Base-by-base conservation (phyloP, 1,140 invertebrate genomes). In the Drosophila suzukii region DNA sequence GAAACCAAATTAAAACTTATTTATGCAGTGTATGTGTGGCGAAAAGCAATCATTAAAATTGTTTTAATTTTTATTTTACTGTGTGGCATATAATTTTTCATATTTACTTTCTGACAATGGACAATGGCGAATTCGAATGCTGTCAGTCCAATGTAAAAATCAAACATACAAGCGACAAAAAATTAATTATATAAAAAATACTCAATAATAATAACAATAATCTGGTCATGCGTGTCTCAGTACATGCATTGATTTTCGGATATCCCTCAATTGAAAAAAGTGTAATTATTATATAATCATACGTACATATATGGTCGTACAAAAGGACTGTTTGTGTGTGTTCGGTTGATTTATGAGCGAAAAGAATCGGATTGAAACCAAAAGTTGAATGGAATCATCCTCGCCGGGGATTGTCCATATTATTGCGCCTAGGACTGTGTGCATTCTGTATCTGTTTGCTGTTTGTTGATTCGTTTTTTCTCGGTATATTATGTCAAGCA, bases 1-100 rank as follows among this genome's bases (percentile, higher is more conserved):
- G 71, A 86, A 85, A 78, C 71, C 79, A 76, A 86, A 86, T 86
- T 86, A 83, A 88, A 88, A 86, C 62, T 79, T 86, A 88, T 86
- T 86, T 79, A 86, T 89, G 62, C 84, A 73, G 55, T 62, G 83
- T n/a, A 55, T 54, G 49, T 60, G 68, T 61, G 62, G 75, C 7
- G 32, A 78, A 82, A 80, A 50, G 63, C 59, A 61, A 62, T 79
- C 62, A 75, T 83, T 74, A 70, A 47, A 57, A 75, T 83, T 57
- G 44, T 73, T 78, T 61, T 83, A 75, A 61, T 78, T 82, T 46
- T 55, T 66, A 63, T 78, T 57, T 44, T 60, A 51, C 44, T 74
- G 43, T 78, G 78, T 44, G 74, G 54, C 57, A 78, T 61, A 83
- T 88, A 53, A 82, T 73, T 73, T 79, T 79, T 82, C 71, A 88